Evolutionary conservation across 2,888 invertebrate species (phyloP).

Genomic region (Hybos culiciformis): DNA sequence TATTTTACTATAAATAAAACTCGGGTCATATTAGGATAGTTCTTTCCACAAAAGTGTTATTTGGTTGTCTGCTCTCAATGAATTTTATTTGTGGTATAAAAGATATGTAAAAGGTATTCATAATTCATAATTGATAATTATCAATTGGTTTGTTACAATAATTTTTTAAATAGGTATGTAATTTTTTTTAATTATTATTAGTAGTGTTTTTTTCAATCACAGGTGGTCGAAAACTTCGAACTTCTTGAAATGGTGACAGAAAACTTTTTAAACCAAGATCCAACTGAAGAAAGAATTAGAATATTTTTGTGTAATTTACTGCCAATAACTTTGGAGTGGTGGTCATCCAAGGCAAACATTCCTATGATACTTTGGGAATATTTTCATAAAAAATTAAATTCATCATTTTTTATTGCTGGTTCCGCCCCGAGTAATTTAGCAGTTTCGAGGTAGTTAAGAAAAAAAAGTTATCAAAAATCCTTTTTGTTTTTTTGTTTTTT

Average conservation of each 20-base stretch:
- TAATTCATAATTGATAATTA: no score
- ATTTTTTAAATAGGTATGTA: background rate
- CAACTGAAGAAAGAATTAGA: constrained; percentile 37
- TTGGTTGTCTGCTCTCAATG: no score
- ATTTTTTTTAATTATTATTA: background rate
- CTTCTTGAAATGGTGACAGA: constrained; percentile 38
- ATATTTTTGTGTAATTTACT: constrained; percentile 35
- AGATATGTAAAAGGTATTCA: no score
- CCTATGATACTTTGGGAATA: constrained; percentile 43
- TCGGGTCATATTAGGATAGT: no score
- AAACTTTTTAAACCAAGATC: constrained; percentile 34
- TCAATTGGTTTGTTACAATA: no score
- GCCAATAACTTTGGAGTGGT: constrained; percentile 35
- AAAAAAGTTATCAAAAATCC: background rate
- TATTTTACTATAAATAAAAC: background rate
- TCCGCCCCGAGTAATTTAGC: constrained; percentile 37
- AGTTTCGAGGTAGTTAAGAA: constrained; percentile 21
- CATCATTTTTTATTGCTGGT: constrained; percentile 38
- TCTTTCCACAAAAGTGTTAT: no score
- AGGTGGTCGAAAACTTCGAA: constrained; percentile 31
- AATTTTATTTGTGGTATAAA: no score
- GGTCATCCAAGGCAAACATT: constrained; percentile 38
- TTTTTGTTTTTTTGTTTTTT: background rate
- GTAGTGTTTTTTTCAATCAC: background rate
- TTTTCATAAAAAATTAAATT: constrained; percentile 43